Evolutionary conservation across 2,113 vertebrate genomes (phyloP), one percentile per base, ranked within the genome.

Genomic region (Sigmodon hispidus): DNA sequence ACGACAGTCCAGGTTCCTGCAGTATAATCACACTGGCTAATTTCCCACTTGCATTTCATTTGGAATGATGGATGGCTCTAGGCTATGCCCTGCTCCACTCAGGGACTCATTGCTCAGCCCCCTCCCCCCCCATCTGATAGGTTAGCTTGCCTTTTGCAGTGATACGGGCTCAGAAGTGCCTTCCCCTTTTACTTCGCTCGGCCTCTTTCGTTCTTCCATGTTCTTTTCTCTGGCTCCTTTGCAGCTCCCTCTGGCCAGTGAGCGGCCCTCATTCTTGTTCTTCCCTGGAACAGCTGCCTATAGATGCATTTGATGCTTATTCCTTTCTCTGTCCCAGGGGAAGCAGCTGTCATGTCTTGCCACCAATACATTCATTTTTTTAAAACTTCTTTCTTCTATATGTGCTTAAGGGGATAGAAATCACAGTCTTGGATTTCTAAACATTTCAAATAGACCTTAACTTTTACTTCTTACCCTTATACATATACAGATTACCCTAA

Each of bases 201-300:
- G 4, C 29, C 21, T 36, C 48, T 43, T 73, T 22, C 5, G 0
- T 31, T 67, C 36, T 81, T n/a, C 0, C 3, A 13, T 5, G 29
- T 55, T 26, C 24, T 9, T 57, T 87, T 67, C 59, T 59, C 0
- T 1, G 72, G 31, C 17, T 59, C 45, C 43, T 16, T 57, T 0
- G 0, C 1, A 72, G 52, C 34, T 48, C 24, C 40, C 19, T n/a
- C n/a, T 17, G 2, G 59, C 31, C 22, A 40, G 5, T 8, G 16
- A 8, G 19, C 9, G 59, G 76, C n/a, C 43, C 8, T 59, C 15
- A 5, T 61, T 61, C 65, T 72, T 80, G 57, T 52, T 72, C 29
- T 8, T 1, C 55, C 29, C 36, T 48, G 2, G 2, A 26, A 8
- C 21, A 59, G 16, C 19, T 0, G 0, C 36, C 19, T n/a, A 40